Evolutionary conservation across 2,888 invertebrate genomes (phyloP).

Genomic region (Alviniconcha strummeri): DNA sequence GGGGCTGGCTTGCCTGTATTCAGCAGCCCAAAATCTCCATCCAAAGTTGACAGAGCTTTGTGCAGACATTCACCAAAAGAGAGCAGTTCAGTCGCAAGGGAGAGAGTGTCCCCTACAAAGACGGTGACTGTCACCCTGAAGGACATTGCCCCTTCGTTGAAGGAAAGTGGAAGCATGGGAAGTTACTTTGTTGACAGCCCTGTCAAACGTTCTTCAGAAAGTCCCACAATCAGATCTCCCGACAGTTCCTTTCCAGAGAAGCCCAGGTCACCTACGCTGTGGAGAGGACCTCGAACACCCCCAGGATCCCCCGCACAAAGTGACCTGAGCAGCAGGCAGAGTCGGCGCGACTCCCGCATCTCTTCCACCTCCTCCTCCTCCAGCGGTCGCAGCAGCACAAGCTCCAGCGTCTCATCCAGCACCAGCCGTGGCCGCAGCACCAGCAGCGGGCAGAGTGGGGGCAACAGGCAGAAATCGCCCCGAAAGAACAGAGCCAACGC

Average conservation of each 20-base stretch:
- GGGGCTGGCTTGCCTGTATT: too few species aligned
- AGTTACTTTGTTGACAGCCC: neutral
- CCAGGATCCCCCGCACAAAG: slow-evolving; percentile 44
- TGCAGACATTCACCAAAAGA: neutral
- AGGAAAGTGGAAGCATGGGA: neutral
- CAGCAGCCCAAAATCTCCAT: neutral
- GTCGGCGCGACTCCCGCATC: slow-evolving; percentile 39
- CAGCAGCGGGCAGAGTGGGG: slow-evolving; percentile 42
- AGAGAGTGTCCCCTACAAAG: neutral
- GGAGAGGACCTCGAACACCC: slow-evolving; percentile 45
- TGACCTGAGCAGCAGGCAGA: slow-evolving; percentile 39
- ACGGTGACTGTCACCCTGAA: slow-evolving; percentile 14
- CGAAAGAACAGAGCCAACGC: slow-evolving; percentile 14
- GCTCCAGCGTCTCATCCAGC: slow-evolving; percentile 28
- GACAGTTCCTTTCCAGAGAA: neutral
- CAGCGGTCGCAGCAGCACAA: slow-evolving; percentile 38
- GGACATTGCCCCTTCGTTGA: slow-evolving; percentile 8
- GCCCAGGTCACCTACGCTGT: slow-evolving; percentile 18
- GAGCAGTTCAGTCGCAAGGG: neutral
- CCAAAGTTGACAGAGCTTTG: too few species aligned
- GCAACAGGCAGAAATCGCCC: slow-evolving; percentile 18
- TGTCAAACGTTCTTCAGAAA: neutral
- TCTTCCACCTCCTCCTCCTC: slow-evolving; percentile 43
- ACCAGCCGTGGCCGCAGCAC: slow-evolving; percentile 47
- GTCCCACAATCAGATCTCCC: neutral